These are phyloP conservation scores for Varecia variegata DNA, from an alignment of 2,797 vertebrate genomes.

Conservation along the genomic window DNA sequence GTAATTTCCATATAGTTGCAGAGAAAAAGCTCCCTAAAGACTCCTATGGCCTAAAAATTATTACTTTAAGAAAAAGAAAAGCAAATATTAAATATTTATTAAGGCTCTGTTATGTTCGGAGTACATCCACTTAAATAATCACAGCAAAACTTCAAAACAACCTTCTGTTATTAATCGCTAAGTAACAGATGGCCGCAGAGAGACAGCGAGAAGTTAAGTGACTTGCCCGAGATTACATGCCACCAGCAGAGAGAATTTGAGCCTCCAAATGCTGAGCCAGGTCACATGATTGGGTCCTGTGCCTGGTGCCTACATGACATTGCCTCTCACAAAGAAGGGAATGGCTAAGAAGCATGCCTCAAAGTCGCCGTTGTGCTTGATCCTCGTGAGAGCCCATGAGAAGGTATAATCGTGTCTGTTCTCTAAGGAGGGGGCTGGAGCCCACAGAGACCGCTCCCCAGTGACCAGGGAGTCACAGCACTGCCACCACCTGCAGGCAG, in stretches of 20 bases:
- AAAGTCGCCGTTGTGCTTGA: neutral
- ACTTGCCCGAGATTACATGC: neutral
- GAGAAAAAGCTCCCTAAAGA: constrained; percentile 3
- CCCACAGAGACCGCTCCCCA: neutral
- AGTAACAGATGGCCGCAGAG: neutral
- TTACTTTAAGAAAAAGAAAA: constrained; percentile 25
- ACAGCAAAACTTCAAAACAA: constrained; percentile 9
- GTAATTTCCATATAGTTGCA: neutral
- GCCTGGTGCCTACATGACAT: neutral
- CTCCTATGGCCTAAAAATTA: neutral
- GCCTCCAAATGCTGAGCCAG: neutral
- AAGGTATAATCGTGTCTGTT: neutral
- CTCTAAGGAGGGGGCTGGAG: neutral
- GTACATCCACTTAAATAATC: neutral
- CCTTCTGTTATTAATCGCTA: neutral
- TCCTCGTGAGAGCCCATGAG: neutral
- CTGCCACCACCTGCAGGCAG: neutral
- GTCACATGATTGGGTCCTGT: neutral
- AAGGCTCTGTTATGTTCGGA: constrained; percentile 7
- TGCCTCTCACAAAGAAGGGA: neutral
- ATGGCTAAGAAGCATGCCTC: neutral
- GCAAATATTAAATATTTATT: constrained; percentile 22
- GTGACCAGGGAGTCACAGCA: neutral
- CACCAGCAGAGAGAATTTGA: neutral
- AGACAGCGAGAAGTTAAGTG: neutral